Percentiles rank a stretch among this genome's conserved stretches.
Evolutionary conservation across 2,113 vertebrate genomes (phyloP).

Genomic region (Helogale parvula): DNA sequence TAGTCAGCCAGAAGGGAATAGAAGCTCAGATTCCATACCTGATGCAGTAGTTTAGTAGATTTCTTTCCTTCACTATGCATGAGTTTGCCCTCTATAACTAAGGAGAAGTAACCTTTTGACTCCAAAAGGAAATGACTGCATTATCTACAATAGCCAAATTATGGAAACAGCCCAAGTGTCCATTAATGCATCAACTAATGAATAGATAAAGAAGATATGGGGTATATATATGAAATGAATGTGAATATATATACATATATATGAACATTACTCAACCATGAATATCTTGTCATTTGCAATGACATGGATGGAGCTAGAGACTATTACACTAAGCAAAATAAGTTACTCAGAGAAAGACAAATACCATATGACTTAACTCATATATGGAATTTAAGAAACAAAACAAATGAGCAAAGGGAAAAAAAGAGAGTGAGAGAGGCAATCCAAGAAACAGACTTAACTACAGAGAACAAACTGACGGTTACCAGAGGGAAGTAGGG

Average conservation of each 20-base stretch:
- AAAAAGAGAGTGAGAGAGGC: background rate
- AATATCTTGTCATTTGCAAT: background rate
- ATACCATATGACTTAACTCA: background rate
- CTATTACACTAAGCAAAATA: background rate
- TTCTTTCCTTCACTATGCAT: background rate
- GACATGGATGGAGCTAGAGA: background rate
- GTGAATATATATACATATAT: too few relatives aligned
- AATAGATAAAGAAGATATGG: background rate
- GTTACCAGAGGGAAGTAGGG: background rate
- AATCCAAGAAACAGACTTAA: background rate
- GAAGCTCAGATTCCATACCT: background rate
- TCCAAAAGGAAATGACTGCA: background rate
- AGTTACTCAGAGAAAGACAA: background rate
- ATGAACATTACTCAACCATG: background rate
- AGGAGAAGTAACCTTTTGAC: background rate
- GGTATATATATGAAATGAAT: too few relatives aligned
- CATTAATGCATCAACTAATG: background rate
- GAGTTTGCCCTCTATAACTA: background rate
- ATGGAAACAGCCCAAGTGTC: background rate
- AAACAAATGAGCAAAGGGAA: background rate
- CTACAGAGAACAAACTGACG: background rate
- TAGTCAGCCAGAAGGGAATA: background rate
- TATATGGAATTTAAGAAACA: background rate
- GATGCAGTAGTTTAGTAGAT: background rate
- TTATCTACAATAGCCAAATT: background rate